phyloP scores from a whole-genome alignment of 2,888 invertebrate genomes.

The Gisinianus flammeolus region DNA sequence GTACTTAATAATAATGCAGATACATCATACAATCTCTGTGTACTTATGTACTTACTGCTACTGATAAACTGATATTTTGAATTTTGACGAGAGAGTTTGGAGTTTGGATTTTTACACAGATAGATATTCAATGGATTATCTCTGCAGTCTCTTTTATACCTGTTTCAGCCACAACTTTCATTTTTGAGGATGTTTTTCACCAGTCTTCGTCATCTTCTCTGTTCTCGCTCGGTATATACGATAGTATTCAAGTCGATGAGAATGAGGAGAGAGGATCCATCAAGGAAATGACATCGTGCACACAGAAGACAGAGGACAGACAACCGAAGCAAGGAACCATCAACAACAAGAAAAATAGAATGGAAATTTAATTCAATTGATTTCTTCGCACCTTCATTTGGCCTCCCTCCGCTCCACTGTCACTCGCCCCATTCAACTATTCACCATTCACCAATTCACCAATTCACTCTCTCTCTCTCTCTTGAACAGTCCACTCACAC shows the following conservation, averaged over 20 bases:
- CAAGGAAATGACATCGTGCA: no score
- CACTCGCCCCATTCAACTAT: neutral
- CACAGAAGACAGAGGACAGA: no score
- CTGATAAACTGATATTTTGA: no score
- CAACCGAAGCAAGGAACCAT: constrained; percentile 13
- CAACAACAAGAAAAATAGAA: constrained; percentile 33
- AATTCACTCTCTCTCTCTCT: constrained; percentile 4
- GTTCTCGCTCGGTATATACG: no score
- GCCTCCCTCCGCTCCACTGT: neutral
- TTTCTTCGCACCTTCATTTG: constrained; percentile 40
- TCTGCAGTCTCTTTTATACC: constrained; percentile 8
- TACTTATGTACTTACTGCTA: neutral
- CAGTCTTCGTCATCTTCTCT: constrained; percentile 16
- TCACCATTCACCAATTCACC: constrained; percentile 7
- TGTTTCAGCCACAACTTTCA: constrained; percentile 13
- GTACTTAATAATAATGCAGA: neutral
- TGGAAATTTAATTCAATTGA: constrained; percentile 42
- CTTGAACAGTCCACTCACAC: neutral
- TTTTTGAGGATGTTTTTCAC: constrained; percentile 22
- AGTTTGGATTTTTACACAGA: no score
- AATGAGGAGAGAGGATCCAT: no score
- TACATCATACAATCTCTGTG: neutral
- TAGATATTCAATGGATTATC: no score
- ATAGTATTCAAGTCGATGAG: no score
- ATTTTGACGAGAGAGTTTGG: no score